Evolutionary conservation across 2,113 vertebrate genomes (phyloP), one percentile per base, ranked within the genome.

Genomic region (Todiramphus chloris): DNA sequence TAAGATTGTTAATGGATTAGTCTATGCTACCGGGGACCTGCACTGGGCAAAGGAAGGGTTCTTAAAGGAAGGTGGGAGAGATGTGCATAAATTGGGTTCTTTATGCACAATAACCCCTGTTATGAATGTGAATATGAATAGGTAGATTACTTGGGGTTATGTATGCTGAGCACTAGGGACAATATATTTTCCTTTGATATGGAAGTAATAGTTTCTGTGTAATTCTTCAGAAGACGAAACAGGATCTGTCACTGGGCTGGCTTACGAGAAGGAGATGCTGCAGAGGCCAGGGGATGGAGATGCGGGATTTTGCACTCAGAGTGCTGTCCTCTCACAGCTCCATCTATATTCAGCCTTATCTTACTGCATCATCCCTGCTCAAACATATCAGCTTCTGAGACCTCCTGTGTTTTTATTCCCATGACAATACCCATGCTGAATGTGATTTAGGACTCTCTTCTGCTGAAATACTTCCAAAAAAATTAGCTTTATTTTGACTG

Each of bases 371-470:
- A 25, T 18, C 9, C 7, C 3, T 39, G 31, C 53, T 46, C 41
- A 69, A 67, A 80, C 11, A 17, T 27, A n/a, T 37, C 30, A 64
- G 0, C 7, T 59, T 87, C 39, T 59, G 28, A 41, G 15, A 51
- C 11, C 5, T 78, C 19, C 51, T 16, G 3, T 10, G 9, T 16
- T 83, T 83, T 69, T 39, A 51, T 50, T 74, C 16, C 23, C n/a
- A 10, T 3, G 3, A 62, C 6, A n/a, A 11, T 80, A 69, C 41
- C 9, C 3, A 2, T 77, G 53, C 2, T 3, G 0, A 43, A 28
- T 39, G 21, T 44, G 16, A 82, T 76, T 66, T 76, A 48, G 8
- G 53, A 23, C 8, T 58, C n/a, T 35, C 5, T 87, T 80, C n/a
- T 59, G 13, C 7, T 59, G 46, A 74, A 70, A 64, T 30, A 3